Base-by-base conservation (phyloP, 2,888 invertebrate species). In the Polylopha cassiicola region DNA sequence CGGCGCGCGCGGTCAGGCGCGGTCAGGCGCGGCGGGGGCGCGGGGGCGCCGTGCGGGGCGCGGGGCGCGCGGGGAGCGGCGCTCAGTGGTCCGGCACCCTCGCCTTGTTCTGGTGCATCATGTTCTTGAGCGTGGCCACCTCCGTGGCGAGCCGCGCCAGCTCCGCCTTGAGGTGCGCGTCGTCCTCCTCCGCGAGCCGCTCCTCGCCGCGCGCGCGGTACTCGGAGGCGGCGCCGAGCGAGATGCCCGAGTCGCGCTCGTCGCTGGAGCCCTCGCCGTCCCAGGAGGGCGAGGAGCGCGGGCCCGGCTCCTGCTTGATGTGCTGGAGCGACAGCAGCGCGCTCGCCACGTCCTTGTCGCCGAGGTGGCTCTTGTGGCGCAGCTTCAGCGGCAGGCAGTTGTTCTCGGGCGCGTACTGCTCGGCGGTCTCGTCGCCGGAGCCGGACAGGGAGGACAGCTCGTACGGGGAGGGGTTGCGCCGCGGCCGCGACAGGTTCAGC, bases 221-320 rank as follows among this genome's bases (percentile, higher is more conserved):
- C 50, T 92, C 92, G 4, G 89, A 89, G 2, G 92, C 95, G 37
- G 89, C 89, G 2, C 92, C 95, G 37, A 95, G 78, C 0, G 95
- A 95, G 53, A 95, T 95, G 3, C 95, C 95, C 0, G 95, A 95
- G 65, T 96, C 95, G 4, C 95, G 85, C 70, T 95, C 95, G 69
- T 95, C 95, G 58, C 95, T 94, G 38, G 95, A 95, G 16, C 95
- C 95, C 61, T 95, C 95, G 16, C 92, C 94, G 71, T 95, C 95
- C 92, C 94, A 94, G 0, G 94, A 92, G 2, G 93, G 93, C 6
- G 94, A 93, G 8, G 93, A 92, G 23, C 92, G 87, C 30, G 91
- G 90, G 13, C 90, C 92, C 0, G 94, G 94, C 71, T 95, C 95
- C 65, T 94, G 94, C 69, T 95, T 95, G 65, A 95, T 93, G 64